A percentile compares a stretch with the other conserved stretches of the same genome.
These are phyloP conservation scores for Liasis olivaceus DNA, from an alignment of 2,797 vertebrate genomes.

Conservation along the genomic window DNA sequence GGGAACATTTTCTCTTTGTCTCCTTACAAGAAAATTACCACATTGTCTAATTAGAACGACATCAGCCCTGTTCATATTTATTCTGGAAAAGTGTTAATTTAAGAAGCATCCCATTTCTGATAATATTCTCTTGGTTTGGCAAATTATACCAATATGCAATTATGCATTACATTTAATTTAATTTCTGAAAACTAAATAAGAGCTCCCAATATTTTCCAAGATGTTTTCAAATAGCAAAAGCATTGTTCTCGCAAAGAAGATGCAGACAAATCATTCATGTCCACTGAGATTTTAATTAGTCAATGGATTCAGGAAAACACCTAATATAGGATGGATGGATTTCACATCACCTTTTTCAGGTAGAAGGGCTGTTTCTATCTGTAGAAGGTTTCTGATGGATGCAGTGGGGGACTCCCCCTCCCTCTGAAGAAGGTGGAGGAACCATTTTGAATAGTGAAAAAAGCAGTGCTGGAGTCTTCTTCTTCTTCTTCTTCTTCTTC, in stretches of 20 bases:
- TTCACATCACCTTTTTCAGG: not conserved
- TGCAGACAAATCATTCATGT: not conserved
- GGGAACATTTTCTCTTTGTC: not conserved
- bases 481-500: not conserved
- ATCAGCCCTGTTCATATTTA: not conserved
- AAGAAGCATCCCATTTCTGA: not conserved
- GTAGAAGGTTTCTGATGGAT: not conserved
- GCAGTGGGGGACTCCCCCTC: not conserved
- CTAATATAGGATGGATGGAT: not conserved
- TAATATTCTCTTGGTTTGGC: not conserved
- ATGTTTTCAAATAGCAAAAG: not conserved
- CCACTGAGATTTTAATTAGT: not conserved
- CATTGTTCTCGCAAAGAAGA: not conserved
- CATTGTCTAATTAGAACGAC: not conserved
- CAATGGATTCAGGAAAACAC: not conserved
- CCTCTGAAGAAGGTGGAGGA: not conserved
- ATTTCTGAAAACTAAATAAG: not conserved
- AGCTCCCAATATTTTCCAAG: not conserved
- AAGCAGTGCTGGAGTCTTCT: not conserved
- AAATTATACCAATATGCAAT: slow-evolving; percentile 3
- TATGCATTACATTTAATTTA: not conserved
- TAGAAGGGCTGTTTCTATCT: not conserved
- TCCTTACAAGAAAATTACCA: not conserved
- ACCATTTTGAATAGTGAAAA: not conserved
- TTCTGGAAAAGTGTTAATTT: not conserved